Evolutionary conservation across 2,888 invertebrate genomes (phyloP).

Genomic region (Lacanobia wlatinum): DNA sequence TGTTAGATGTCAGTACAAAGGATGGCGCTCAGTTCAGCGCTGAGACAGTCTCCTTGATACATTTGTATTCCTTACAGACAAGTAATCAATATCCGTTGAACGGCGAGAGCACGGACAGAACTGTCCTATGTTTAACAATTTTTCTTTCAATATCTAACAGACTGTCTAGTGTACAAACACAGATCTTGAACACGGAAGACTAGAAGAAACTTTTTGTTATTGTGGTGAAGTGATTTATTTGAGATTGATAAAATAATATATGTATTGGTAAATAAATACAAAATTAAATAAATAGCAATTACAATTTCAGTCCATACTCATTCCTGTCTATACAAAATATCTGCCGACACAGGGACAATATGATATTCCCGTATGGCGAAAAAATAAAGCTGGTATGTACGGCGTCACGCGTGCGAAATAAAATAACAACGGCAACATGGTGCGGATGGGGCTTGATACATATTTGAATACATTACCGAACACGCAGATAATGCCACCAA

Average conservation of each 20-base stretch:
- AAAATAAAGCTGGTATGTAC: slow-evolving; percentile 83
- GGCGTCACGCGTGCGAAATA: slow-evolving; percentile 89
- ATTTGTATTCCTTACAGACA: slow-evolving; percentile 90
- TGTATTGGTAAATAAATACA: neutral
- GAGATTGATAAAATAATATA: too few species aligned
- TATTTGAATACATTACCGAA: slow-evolving; percentile 90
- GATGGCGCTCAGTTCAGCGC: slow-evolving; percentile 79
- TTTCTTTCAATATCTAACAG: slow-evolving; percentile 71
- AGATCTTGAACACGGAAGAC: slow-evolving; percentile 11
- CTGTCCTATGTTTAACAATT: slow-evolving; percentile 79
- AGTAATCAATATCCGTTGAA: slow-evolving; percentile 89
- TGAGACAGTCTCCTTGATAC: slow-evolving; percentile 85
- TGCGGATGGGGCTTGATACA: slow-evolving; percentile 89
- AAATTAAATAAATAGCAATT: neutral
- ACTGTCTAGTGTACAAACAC: slow-evolving; percentile 53
- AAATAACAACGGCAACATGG: slow-evolving; percentile 89
- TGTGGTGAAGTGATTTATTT: neutral
- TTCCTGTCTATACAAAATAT: slow-evolving; percentile 65
- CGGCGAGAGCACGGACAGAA: slow-evolving; percentile 79
- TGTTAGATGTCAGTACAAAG: slow-evolving; percentile 84
- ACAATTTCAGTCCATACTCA: slow-evolving; percentile 22
- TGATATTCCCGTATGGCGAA: slow-evolving; percentile 80
- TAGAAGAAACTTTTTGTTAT: neutral
- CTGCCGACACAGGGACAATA: slow-evolving; percentile 73
- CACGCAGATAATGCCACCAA: slow-evolving; percentile 87